Evolutionary conservation across 1,140 invertebrate species (phyloP), one percentile per base, ranked within the genome.

Genomic region (Lordiphosa clarofinis): DNA sequence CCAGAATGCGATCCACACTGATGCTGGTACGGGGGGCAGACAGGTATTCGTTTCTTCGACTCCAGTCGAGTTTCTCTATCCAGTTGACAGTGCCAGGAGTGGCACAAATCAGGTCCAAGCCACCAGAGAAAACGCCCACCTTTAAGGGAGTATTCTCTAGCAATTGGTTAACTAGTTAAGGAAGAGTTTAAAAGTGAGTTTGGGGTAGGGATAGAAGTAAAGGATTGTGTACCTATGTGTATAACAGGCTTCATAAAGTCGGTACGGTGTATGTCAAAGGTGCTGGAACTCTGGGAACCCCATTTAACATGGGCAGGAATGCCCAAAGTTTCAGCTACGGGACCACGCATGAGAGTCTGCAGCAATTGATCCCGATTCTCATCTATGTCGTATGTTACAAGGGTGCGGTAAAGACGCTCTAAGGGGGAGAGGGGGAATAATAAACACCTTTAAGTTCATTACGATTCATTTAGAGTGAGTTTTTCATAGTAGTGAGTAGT

Each of bases 191-290:
- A 0, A 31, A 31, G 28, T 31, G 6, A 31, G 7, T 6, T 10
- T 46, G 11, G 7, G 7, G n/a, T 28, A 46, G 21, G 24, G 6
- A 8, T 11, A 7, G n/a, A 11, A 0, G 7, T 36, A 6, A 28
- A 7, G 6, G 38, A 2, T 4, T n/a, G 79, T 79, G 88, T 86
- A 94, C 93, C 91, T 71, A 93, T 91, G 48, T 93, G 86, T 24
- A 92, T 92, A 4, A 95, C 94, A 1, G 95, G 94, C 84, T 95
- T 95, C 95, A 97, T 96, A 69, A 97, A 97, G 84, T 97, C 96
- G 19, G 63, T 92, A 9, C 54, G 59, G 21, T 95, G 91, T 7
- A 87, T 87, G n/a, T 87, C 58, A 87, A 96, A 96, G 1, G 96
- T 94, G 0, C 38, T 21, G 4, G 60, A 57, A 9, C 91, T 91